These are phyloP conservation scores for Polydrusus cervinus DNA, from an alignment of 2,888 invertebrate species.

Conservation along the genomic window DNA sequence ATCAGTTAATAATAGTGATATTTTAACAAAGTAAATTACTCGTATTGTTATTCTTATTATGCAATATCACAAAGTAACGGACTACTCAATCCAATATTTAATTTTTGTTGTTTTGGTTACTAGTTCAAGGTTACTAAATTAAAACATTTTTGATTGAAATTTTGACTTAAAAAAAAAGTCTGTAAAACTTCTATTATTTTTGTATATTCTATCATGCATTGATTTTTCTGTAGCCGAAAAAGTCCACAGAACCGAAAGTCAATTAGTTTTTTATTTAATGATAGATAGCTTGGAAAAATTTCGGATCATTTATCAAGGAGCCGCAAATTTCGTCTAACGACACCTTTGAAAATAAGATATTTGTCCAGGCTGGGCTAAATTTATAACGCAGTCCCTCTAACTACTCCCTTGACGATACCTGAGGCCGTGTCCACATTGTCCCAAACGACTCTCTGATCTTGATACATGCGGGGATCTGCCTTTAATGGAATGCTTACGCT, in stretches of 20 bases:
- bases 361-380: conserved; percentile 58
- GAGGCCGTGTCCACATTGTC: conserved; percentile 62
- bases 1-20: no score
- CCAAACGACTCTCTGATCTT: conserved; percentile 64
- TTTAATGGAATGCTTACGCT: conserved; percentile 69
- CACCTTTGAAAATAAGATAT: conserved; percentile 58
- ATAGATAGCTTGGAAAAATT: background rate
- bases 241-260: background rate
- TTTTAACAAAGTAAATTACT: no score
- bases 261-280: conserved; percentile 6
- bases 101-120: no score
- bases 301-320: conserved; percentile 22
- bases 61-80: no score
- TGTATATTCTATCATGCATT: background rate
- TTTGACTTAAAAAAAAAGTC: no score
- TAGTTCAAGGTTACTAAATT: no score
- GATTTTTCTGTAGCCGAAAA: background rate
- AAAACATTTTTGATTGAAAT: no score
- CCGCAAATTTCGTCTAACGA: conserved; percentile 44
- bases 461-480: conserved; percentile 68
- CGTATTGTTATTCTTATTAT: no score
- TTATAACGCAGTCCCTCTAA: conserved; percentile 68
- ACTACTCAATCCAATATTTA: no score
- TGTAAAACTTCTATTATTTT: background rate
- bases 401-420: conserved; percentile 68